A percentile compares a stretch with the other conserved stretches of the same genome.
These are phyloP conservation scores for Phenganax subtilis DNA, from an alignment of 92 coral and sea anemone genomes.

Conservation along the genomic window DNA sequence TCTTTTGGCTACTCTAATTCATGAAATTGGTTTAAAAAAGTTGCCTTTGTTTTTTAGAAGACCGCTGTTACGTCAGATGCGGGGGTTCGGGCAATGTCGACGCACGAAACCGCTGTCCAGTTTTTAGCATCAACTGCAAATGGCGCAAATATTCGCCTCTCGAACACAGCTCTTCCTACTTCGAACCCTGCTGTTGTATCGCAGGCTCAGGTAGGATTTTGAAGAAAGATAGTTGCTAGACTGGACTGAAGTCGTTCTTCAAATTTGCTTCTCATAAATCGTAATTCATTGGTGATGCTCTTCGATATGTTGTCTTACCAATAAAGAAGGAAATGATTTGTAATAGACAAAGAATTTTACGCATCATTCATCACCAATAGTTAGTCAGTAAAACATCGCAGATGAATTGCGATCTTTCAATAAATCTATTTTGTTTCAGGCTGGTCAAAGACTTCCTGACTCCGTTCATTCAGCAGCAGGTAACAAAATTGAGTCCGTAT, in stretches of 20 bases:
- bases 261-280: too few species aligned
- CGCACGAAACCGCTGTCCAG: conserved; percentile 35
- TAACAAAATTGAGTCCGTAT: not conserved
- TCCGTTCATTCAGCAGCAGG: conserved; percentile 10
- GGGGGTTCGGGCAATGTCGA: conserved; percentile 44
- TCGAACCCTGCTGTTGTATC: conserved; percentile 48
- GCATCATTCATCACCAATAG: too few species aligned
- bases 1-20: not conserved
- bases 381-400: not conserved
- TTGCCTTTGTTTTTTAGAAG: conserved; percentile 32
- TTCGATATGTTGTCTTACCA: too few species aligned
- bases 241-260: too few species aligned
- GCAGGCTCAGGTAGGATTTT: conserved; percentile 37
- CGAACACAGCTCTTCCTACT: conserved; percentile 38
- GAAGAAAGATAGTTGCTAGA: too few species aligned
- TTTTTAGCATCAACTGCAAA: conserved; percentile 28
- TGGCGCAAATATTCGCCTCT: conserved; percentile 8
- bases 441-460: conserved; percentile 27
- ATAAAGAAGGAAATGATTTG: too few species aligned
- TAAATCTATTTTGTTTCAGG: not conserved
- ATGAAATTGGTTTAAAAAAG: not conserved
- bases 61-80: conserved; percentile 45
- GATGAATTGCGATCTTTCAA: not conserved
- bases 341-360: too few species aligned
- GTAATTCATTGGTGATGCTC: too few species aligned